Base-by-base conservation (phyloP, 1,140 invertebrate genomes). In the Trichonephila clavata region DNA sequence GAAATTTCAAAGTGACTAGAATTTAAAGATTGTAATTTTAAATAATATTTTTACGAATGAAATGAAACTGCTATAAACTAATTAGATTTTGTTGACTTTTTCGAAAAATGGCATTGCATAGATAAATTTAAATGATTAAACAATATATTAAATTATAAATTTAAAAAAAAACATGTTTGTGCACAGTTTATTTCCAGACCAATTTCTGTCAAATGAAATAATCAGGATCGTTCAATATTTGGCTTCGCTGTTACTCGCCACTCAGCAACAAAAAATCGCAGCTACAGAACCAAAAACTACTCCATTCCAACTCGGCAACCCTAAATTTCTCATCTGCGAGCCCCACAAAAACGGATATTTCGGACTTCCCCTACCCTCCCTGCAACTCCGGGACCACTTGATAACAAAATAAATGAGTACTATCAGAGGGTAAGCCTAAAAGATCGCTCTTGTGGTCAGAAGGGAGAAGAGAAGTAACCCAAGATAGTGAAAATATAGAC, bases 361-460 rank as follows among this genome's bases (percentile, higher is more conserved):
- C 50, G 21, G 21, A 57, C 68, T 77, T 80, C 68, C 57, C 57
- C 27, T 90, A 20, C 50, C 88, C 50, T 24, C 24, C 65, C n/a
- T 24, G n/a, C 24, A 68, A 13, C 68, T 84, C 27, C 80, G n/a
- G 84, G 81, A 84, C 81, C 81, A 84, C 90, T 83, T 92, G 90
- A 92, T 92, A 92, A 92, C 77, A 68, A 84, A 92, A 92, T 68
- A 84, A 92, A 92, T 65, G 90, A 92, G 90, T 50, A 27, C 80
- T 24, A 92, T 92, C 81, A 65, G 61, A 84, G 50, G 81, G 50
- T 92, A 92, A 92, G 81, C 71, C 90, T 71, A n/a, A 50, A 21
- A 84, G 27, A 63, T 84, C 60, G 21, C 80, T 68, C 61, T 92
- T 92, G 90, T 84, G 90, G 90, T 92, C 90, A 50, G 43, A 84